Percentiles rank a stretch among this genome's conserved stretches.
Evolutionary conservation across 2,888 invertebrate species (phyloP).

Genomic region (Drosophila lacicola): DNA sequence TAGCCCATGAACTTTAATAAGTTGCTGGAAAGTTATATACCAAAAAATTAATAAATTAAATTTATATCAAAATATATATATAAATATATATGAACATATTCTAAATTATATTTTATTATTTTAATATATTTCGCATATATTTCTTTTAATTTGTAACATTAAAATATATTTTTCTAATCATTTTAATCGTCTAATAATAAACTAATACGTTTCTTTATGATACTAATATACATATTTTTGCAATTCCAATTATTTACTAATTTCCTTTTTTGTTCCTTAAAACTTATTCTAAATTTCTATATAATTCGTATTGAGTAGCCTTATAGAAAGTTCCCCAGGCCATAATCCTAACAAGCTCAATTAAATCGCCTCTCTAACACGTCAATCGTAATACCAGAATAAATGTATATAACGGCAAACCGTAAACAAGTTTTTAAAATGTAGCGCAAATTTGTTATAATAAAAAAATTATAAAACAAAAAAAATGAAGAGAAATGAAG

Average conservation of each 20-base stretch:
- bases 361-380: slow-evolving; percentile 44
- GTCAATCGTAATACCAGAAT: slow-evolving; percentile 36
- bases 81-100: not conserved
- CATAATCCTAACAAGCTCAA: slow-evolving; percentile 54
- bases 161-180: not conserved
- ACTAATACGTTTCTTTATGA: too few relatives aligned
- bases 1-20: slow-evolving; percentile 29
- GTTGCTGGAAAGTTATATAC: slow-evolving; percentile 7
- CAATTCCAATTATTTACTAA: not conserved
- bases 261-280: not conserved
- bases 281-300: not conserved
- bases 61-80: not conserved
- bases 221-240: too few relatives aligned
- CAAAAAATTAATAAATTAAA: slow-evolving; percentile 12
- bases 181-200: too few relatives aligned
- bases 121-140: not conserved
- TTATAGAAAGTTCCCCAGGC: slow-evolving; percentile 1
- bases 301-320: slow-evolving; percentile 2
- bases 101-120: not conserved
- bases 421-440: slow-evolving; percentile 39
- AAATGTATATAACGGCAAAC: slow-evolving; percentile 53
- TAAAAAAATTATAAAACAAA: slow-evolving; percentile 14
- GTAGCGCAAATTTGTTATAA: slow-evolving; percentile 66
- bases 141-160: not conserved
- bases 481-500: not conserved